Evolutionary conservation across 2,797 vertebrate species (phyloP), one percentile per base, ranked within the genome.

Genomic region (Pelochelys cantorii): DNA sequence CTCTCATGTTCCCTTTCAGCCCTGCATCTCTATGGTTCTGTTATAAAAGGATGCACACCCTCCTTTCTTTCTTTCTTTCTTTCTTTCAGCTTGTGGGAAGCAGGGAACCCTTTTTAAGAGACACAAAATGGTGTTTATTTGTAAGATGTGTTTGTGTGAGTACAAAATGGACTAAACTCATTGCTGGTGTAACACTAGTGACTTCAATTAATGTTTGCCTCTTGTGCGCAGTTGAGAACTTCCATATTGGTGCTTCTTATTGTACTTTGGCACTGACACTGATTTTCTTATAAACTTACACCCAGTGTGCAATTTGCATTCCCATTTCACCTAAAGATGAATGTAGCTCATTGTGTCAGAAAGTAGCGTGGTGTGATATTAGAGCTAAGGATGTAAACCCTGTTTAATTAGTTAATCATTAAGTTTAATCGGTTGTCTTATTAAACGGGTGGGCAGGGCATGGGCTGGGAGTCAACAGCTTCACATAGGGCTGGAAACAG

Each of bases 201-300:
- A 53, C 59, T 57, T n/a, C 71, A 55, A 0, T 37, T 37, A 5
- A 4, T 68, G 42, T 34, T 11, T 23, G 23, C 34, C 0, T 0
- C 22, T 42, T 34, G 22, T 17, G 57, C 82, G 27, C 59, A 37
- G 42, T n/a, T 3, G 1, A 79, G 54, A 56, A 56, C 55, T 79
- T 79, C 53, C 31, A 2, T 0, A 2, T 27, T 1, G 0, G 7
- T 2, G 71, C 29, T 11, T 71, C 27, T 80, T 71, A 31, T 68
- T 2, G 22, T 34, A 10, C 4, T 57, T 81, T 10, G 31, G 65
- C n/a, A 68, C 17, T 10, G 34, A 71, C 10, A 71, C 65, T 34
- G n/a, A 34, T 71, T 71, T 71, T 68, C 18, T 71, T 37, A 71
- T 10, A 22, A 71, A 71, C 10, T 34, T 71, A 37, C 34, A 34